These are phyloP conservation scores for Apomyelois bistriatella DNA, from an alignment of 2,888 invertebrate species.

Conservation along the genomic window DNA sequence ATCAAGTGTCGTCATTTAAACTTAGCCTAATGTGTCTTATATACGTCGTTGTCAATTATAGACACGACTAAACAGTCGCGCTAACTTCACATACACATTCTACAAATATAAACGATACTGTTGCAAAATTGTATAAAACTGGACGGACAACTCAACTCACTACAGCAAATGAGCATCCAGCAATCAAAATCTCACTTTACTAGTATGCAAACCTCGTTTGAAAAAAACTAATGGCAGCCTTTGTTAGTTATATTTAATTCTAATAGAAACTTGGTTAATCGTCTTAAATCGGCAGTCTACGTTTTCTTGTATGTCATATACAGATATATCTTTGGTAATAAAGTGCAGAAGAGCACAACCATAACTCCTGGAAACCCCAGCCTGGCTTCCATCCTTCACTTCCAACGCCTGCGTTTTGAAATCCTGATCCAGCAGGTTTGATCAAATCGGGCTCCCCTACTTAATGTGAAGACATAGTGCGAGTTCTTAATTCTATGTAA, in stretches of 20 bases:
- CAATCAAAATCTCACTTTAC: slow-evolving; percentile 43
- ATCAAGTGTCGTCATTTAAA: no score
- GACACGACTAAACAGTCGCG: slow-evolving; percentile 25
- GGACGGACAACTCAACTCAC: slow-evolving; percentile 79
- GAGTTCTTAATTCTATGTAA: no score
- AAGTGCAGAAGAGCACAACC: slow-evolving; percentile 31
- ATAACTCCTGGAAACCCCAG: slow-evolving; percentile 3
- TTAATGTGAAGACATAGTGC: not conserved
- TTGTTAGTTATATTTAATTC: slow-evolving; percentile 50
- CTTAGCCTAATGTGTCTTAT: not conserved
- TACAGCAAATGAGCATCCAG: slow-evolving; percentile 77
- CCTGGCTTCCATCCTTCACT: not conserved
- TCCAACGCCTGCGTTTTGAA: not conserved
- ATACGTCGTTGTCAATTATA: slow-evolving; percentile 14
- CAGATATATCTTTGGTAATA: slow-evolving; percentile 56
- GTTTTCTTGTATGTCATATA: slow-evolving; percentile 42
- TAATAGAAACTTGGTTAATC: slow-evolving; percentile 57
- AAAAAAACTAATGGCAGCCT: slow-evolving; percentile 60
- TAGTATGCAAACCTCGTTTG: slow-evolving; percentile 36
- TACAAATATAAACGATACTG: slow-evolving; percentile 42
- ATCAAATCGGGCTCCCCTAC: not conserved
- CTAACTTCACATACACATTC: slow-evolving; percentile 32
- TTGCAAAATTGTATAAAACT: slow-evolving; percentile 74
- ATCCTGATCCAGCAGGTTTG: slow-evolving; percentile 1
- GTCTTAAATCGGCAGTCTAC: slow-evolving; percentile 49